Evolutionary conservation across 2,113 vertebrate genomes (phyloP).

Genomic region (Echinops telfairi): DNA sequence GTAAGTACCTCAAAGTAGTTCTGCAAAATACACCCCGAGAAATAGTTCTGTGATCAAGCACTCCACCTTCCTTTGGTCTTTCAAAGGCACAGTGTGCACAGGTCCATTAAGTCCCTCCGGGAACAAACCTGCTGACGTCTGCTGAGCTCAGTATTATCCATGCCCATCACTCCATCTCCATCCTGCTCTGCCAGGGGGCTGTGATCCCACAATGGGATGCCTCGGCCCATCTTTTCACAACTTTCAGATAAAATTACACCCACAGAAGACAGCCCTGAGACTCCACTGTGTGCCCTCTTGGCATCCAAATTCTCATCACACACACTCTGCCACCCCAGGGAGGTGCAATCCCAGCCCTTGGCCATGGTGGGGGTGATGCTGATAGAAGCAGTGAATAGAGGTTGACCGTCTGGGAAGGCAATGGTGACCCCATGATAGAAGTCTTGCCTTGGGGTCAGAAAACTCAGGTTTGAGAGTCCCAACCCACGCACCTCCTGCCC

Average conservation of each 20-base stretch:
- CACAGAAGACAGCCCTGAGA: neutral
- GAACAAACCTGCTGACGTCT: accelerated
- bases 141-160: neutral
- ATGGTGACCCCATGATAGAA: neutral
- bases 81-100: accelerated
- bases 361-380: accelerated
- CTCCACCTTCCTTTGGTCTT: no score
- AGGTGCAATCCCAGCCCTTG: accelerated
- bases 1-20: neutral
- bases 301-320: neutral
- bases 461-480: neutral
- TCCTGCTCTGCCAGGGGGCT: neutral
- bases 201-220: accelerated
- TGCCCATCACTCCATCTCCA: accelerated
- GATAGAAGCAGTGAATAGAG: accelerated
- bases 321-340: accelerated
- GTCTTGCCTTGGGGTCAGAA: neutral
- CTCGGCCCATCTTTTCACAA: accelerated
- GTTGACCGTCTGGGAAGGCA: neutral
- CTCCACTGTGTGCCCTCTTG: no score
- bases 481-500: neutral
- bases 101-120: neutral
- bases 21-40: neutral
- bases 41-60: neutral
- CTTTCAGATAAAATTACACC: neutral